These are phyloP conservation scores for Ametastegia equiseti DNA, from an alignment of 2,888 invertebrate species.

Conservation along the genomic window DNA sequence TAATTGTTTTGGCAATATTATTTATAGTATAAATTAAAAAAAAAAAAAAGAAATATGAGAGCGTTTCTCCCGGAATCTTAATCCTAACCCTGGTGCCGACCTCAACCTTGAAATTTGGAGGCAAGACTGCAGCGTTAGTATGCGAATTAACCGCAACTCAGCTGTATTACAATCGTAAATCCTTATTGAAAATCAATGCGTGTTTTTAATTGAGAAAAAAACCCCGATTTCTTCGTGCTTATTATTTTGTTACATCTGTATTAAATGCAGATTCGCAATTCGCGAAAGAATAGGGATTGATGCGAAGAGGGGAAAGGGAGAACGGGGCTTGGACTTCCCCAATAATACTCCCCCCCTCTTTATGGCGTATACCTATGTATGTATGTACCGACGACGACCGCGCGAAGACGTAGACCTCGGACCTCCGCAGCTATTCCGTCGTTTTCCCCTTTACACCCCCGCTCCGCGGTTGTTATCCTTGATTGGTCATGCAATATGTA, in stretches of 20 bases:
- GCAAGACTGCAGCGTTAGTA: background rate
- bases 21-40: background rate
- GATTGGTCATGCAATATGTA: slow-evolving; percentile 62
- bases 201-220: background rate
- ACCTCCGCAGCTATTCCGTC: slow-evolving; percentile 48
- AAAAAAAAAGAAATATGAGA: background rate
- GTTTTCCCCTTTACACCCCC: slow-evolving; percentile 45
- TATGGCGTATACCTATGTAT: background rate
- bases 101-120: slow-evolving; percentile 2
- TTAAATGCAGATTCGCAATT: slow-evolving; percentile 17
- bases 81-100: background rate
- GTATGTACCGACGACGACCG: background rate
- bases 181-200: background rate
- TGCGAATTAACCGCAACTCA: background rate
- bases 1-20: background rate
- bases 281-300: slow-evolving; percentile 9
- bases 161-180: background rate
- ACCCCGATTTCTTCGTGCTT: slow-evolving; percentile 8
- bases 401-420: slow-evolving; percentile 52
- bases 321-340: slow-evolving; percentile 14
- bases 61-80: background rate
- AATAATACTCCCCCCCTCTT: background rate
- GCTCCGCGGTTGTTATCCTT: slow-evolving; percentile 57
- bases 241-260: background rate
- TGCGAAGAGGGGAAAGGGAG: too few relatives aligned